Evolutionary conservation across 1,140 invertebrate genomes (phyloP).

Genomic region (Zelostemma sp.): DNA sequence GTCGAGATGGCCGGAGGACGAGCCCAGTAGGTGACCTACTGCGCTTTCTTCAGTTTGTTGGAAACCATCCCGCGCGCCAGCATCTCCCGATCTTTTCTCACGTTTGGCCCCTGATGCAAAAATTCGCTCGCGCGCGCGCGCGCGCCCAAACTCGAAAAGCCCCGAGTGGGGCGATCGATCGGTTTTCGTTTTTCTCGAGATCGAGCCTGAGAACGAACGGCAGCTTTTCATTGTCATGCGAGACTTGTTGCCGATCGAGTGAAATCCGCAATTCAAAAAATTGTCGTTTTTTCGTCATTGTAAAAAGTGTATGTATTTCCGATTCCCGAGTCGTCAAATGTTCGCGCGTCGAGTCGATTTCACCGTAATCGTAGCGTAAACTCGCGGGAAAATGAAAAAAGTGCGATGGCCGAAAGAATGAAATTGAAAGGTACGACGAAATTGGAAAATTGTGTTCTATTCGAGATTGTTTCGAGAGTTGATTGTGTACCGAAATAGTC

Average conservation of each 20-base stretch:
- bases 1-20: slow-evolving; percentile 22
- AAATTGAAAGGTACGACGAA: too few relatives aligned
- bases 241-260: slow-evolving; percentile 28
- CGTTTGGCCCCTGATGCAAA: slow-evolving; percentile 1
- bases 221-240: slow-evolving; percentile 31
- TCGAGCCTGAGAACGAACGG: slow-evolving; percentile 37
- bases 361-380: too few relatives aligned
- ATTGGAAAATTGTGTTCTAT: too few relatives aligned
- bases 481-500: too few relatives aligned
- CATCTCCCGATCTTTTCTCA: neutral
- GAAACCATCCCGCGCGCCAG: slow-evolving; percentile 27
- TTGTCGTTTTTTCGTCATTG: too few relatives aligned
- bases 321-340: too few relatives aligned
- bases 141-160: slow-evolving; percentile 29
- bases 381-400: too few relatives aligned
- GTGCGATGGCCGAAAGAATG: too few relatives aligned
- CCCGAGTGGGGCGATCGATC: slow-evolving; percentile 44
- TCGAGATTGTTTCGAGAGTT: too few relatives aligned
- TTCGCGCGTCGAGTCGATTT: too few relatives aligned
- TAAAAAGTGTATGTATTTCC: too few relatives aligned
- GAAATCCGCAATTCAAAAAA: too few relatives aligned
- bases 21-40: slow-evolving; percentile 41
- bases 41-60: slow-evolving; percentile 40
- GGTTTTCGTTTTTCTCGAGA: slow-evolving; percentile 43
- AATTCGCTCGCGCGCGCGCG: slow-evolving; percentile 3